phyloP scores from a whole-genome alignment of 2,888 invertebrate genomes.

The Alitta virens region DNA sequence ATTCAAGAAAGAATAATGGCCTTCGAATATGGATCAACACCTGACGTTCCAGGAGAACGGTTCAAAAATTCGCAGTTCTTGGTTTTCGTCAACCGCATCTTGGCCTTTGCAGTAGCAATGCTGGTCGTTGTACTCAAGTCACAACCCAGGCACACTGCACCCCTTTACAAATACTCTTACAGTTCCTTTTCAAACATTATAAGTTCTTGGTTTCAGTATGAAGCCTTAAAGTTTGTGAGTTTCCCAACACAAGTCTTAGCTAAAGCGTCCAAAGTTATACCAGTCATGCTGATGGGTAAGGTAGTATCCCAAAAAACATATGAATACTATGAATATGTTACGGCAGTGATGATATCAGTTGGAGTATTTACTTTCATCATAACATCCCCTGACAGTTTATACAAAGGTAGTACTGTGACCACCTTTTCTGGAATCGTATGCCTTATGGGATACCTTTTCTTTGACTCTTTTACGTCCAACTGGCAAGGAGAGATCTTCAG shows the following conservation, averaged over 20 bases:
- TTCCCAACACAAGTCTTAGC: constrained; percentile 90
- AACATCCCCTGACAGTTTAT: constrained; percentile 63
- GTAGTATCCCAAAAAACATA: constrained; percentile 83
- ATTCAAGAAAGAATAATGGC: constrained; percentile 99
- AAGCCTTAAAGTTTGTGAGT: constrained; percentile 95
- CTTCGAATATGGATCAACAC: constrained; percentile 46
- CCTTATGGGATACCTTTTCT: constrained; percentile 85
- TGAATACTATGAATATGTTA: constrained; percentile 86
- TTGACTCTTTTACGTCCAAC: constrained; percentile 97
- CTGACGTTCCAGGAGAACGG: constrained; percentile 20
- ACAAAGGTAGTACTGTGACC: constrained; percentile 64
- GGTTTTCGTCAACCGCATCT: constrained; percentile 89
- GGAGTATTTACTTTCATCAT: constrained; percentile 91
- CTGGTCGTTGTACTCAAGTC: constrained; percentile 18
- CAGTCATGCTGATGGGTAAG: constrained; percentile 96
- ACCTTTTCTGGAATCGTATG: constrained; percentile 82
- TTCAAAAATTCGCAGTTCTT: constrained; percentile 96
- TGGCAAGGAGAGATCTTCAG: constrained; percentile 93
- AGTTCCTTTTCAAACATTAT: constrained; percentile 96
- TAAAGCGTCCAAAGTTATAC: constrained; percentile 84
- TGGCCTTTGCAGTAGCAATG: constrained; percentile 64
- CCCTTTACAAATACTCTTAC: constrained; percentile 91
- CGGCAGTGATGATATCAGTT: constrained; percentile 82
- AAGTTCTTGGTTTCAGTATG: constrained; percentile 99
- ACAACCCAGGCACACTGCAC: constrained; percentile 68